Percentiles rank a stretch among this genome's conserved stretches.
phyloP scores from a whole-genome alignment of 1,140 invertebrate species.

The Oryctes rhinoceros region DNA sequence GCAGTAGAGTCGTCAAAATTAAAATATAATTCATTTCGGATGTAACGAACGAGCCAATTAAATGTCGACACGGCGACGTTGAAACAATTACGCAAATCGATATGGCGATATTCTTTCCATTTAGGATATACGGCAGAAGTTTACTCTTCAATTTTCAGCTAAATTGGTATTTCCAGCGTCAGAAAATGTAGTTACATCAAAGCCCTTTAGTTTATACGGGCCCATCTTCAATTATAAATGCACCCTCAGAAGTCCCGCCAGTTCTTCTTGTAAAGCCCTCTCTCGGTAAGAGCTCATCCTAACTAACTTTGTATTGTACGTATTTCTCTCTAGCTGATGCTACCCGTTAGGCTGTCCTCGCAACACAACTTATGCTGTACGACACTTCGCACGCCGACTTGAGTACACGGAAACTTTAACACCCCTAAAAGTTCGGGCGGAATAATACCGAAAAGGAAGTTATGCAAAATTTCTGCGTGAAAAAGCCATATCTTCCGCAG shows the following conservation, averaged over 20 bases:
- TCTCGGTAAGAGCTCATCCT: conserved; percentile 10
- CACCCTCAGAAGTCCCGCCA: conserved; percentile 12
- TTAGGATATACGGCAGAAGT: conserved; percentile 5
- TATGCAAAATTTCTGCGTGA: conserved; percentile 32
- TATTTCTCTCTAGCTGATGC: conserved; percentile 33
- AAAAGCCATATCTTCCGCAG: conserved; percentile 22
- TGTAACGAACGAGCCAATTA: conserved; percentile 26
- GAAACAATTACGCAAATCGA: conserved; percentile 25
- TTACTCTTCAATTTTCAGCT: conserved; percentile 28
- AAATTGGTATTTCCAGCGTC: conserved; percentile 32
- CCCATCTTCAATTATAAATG: conserved; percentile 26
- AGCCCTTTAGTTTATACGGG: conserved; percentile 31
- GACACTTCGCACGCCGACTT: conserved; percentile 11
- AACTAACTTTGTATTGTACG: conserved; percentile 25
- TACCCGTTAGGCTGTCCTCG: not conserved
- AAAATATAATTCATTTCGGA: not conserved
- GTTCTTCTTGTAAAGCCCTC: conserved; percentile 22
- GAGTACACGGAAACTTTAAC: conserved; percentile 21
- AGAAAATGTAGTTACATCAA: conserved; percentile 26
- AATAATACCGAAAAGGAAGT: conserved; percentile 33
- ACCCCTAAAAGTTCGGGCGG: conserved; percentile 6
- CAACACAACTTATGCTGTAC: conserved; percentile 29
- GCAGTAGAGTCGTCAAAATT: not conserved
- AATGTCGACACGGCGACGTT: conserved; percentile 10
- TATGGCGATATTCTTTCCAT: conserved; percentile 24